These are phyloP conservation scores for Augiades crinisus DNA, from an alignment of 2,888 invertebrate genomes.

Conservation along the genomic window DNA sequence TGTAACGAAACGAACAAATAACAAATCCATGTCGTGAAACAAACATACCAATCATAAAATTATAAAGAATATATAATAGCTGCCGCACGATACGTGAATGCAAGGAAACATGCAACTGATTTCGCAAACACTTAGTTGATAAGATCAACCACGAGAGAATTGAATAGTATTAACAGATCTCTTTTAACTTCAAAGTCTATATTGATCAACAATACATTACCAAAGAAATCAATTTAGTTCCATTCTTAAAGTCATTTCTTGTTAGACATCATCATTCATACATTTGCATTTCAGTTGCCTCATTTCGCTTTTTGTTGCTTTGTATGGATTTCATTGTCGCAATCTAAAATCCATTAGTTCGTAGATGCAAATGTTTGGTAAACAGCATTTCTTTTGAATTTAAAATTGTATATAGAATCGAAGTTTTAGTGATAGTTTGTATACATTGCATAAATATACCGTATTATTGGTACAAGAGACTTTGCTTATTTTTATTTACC, in stretches of 20 bases:
- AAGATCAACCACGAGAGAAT: neutral
- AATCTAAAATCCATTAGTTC: slow-evolving; percentile 14
- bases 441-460: neutral
- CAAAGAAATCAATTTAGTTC: slow-evolving; percentile 8
- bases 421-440: neutral
- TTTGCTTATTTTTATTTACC: too few relatives aligned
- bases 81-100: neutral
- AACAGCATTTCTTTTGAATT: slow-evolving; percentile 4
- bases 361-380: neutral
- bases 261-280: slow-evolving; percentile 18
- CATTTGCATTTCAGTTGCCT: slow-evolving; percentile 5
- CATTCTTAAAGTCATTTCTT: slow-evolving; percentile 8
- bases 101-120: neutral
- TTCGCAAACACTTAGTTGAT: neutral
- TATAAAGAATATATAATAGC: too few relatives aligned
- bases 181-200: neutral
- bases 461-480: neutral
- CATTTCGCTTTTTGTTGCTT: slow-evolving; percentile 1
- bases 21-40: slow-evolving; percentile 1
- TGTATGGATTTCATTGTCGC: neutral
- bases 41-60: too few relatives aligned
- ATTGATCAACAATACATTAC: slow-evolving; percentile 8
- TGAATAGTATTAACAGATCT: neutral
- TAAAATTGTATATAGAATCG: neutral
- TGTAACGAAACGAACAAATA: slow-evolving; percentile 14